Evolutionary conservation across 2,113 vertebrate genomes (phyloP), one percentile per base, ranked within the genome.

Genomic region (Lonchura striata): DNA sequence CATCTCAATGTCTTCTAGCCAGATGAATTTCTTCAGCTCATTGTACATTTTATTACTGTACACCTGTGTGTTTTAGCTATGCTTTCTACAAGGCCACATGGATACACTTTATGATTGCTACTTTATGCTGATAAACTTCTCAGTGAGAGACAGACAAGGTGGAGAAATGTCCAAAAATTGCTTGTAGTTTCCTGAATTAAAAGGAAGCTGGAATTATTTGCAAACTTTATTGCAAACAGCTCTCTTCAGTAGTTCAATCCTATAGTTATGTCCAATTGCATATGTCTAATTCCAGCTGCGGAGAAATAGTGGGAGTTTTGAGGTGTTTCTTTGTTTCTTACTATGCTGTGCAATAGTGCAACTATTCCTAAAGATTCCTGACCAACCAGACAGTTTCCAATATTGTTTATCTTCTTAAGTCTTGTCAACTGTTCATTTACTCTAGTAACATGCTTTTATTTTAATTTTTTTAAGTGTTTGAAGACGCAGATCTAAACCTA

Each of bases 401-500:
- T 27, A 20, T 4, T 60, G 8, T 70, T 60, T 50, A 69, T 33
- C 69, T 21, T 57, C n/a, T 75, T 61, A 49, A 57, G 6, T 70
- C 39, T 28, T 52, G 21, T 6, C 1, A 44, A 37, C 14, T 57
- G 22, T 41, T 47, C 85, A 7, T 49, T 50, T 53, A 1, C 22
- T 75, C 86, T 3, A 80, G 11, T 92, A 71, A 84, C 19, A 17
- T 52, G 33, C 15, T 81, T 25, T 10, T 69, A 11, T 24, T 66
- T 61, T 93, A 31, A 69, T 92, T 60, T 46, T 59, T 59, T 46
- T 1, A 83, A 99, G 99, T 98, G 46, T 99, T 99, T 86, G 99
- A 99, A 84, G 99, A 99, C 21, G 99, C 99, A 16, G 99, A 99
- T 95, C 97, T 99, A 75, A 98, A 96, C 79, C 98, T 99, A 7